Base-by-base conservation (phyloP, 2,888 invertebrate species). In the Eumacrocentrus americanus region DNA sequence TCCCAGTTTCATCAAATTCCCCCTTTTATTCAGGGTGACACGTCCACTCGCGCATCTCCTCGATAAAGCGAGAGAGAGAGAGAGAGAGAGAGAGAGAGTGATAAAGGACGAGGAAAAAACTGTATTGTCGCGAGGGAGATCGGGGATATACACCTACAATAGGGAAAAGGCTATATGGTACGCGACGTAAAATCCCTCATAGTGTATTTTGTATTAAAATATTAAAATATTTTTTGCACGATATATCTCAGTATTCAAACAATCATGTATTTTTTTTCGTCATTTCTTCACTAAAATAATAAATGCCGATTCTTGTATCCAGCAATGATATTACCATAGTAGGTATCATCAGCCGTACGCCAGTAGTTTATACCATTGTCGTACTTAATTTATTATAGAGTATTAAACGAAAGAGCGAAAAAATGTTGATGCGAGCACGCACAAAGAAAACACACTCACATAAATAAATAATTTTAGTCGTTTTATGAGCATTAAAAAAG, bases 351-450 rank as follows among this genome's bases (percentile, higher is more conserved):
- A 29, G 29, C 29, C 29, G 29, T 29, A 9, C 51, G 60, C 55
- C 60, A 60, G 60, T 60, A 60, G 55, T 55, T 29, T 50, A 51
- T 55, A 46, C 60, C 62, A 70, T 72, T 70, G 70, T 72, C 69
- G 76, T 77, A 76, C 76, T 76, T 77, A 78, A 77, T 76, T 76
- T 74, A 76, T 76, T 76, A 67, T 73, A 71, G 66, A 64, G 66
- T 62, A 62, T 53, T 52, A 38, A 61, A 52, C 35, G 3, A 23
- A 40, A 23, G 20, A 53, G 20, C 14, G 46, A 46, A 11, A 14
- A 47, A 16, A 29, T 37, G 38, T 38, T 25, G 14, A 14, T 51
- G 44, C n/a, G 46, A 11, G 52, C 40, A 34, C 5, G 12, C 3
- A 29, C 3, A 20, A 35, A 37, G 11, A 11, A 38, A 9, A 7